A percentile compares a stretch with the other conserved stretches of the same genome.
phyloP scores from a whole-genome alignment of 2,797 vertebrate genomes.

The Hybognathus amarus region DNA sequence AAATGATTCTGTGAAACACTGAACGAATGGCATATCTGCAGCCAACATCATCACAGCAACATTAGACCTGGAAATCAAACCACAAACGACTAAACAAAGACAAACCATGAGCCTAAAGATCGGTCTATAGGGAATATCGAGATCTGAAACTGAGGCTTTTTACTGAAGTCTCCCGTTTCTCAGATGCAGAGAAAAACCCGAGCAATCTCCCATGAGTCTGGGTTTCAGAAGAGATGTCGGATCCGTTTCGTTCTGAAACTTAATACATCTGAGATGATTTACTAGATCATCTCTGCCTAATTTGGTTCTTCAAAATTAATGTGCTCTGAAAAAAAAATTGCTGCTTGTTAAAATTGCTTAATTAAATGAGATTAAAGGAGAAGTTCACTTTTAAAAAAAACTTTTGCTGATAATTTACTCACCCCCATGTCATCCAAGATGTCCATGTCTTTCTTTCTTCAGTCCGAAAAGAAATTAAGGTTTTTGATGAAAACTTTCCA shows the following conservation, averaged over 20 bases:
- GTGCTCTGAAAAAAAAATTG: too few species aligned
- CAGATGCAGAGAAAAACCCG: not conserved
- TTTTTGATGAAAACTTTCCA: too few species aligned
- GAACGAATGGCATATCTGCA: not conserved
- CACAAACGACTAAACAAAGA: not conserved
- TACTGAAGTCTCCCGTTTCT: not conserved
- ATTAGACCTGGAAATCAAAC: not conserved
- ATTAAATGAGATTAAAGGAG: too few species aligned
- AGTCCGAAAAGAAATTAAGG: too few species aligned
- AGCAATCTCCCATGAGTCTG: not conserved
- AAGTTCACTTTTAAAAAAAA: too few species aligned
- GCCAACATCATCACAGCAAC: not conserved
- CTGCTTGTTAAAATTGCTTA: too few species aligned
- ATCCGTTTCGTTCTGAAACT: not conserved
- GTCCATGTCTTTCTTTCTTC: too few species aligned
- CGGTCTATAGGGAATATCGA: not conserved
- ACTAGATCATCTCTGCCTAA: not conserved
- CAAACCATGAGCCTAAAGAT: not conserved
- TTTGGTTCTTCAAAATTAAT: not conserved
- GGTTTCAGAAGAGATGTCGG: not conserved
- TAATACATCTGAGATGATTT: not conserved
- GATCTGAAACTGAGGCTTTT: not conserved
- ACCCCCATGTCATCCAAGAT: too few species aligned
- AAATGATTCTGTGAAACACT: not conserved
- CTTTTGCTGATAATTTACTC: too few species aligned